Percentiles rank a stretch among this genome's conserved stretches.
These are phyloP conservation scores for Scatophagus argus DNA, from an alignment of 2,113 vertebrate species.

Conservation along the genomic window DNA sequence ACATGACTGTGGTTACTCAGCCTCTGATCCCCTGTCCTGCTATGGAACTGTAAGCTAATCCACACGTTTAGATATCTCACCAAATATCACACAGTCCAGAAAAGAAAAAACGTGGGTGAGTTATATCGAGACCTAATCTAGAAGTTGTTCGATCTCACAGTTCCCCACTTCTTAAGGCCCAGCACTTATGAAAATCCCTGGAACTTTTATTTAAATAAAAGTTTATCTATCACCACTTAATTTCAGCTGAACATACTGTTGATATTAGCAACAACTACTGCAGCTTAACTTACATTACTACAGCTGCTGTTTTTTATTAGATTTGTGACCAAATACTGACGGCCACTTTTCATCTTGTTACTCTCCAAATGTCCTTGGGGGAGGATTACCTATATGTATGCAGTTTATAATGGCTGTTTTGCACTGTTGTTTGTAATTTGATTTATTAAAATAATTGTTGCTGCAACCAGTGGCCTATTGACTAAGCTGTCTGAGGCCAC, in stretches of 20 bases:
- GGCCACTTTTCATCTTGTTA: background rate
- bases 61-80: background rate
- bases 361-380: too few relatives aligned
- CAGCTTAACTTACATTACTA: background rate
- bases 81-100: background rate
- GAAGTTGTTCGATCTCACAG: background rate
- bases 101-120: background rate
- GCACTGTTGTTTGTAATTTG: too few relatives aligned
- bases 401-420: too few relatives aligned
- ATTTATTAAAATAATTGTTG: too few relatives aligned
- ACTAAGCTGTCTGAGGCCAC: background rate
- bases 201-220: too few relatives aligned
- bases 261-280: background rate
- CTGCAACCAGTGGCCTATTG: too few relatives aligned
- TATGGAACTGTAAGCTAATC: conserved; percentile 84
- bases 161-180: background rate
- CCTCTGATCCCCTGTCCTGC: conserved; percentile 84
- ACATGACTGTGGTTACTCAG: conserved; percentile 88
- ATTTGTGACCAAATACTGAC: background rate
- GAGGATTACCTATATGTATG: too few relatives aligned
- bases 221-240: too few relatives aligned
- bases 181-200: too few relatives aligned
- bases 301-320: background rate
- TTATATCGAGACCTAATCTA: too few relatives aligned
- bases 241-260: background rate